Evolutionary conservation across 37 sponge, comb jelly and placozoan genomes (phyloP), one percentile per base, ranked within the genome.

Genomic region (Geodia barretti): DNA sequence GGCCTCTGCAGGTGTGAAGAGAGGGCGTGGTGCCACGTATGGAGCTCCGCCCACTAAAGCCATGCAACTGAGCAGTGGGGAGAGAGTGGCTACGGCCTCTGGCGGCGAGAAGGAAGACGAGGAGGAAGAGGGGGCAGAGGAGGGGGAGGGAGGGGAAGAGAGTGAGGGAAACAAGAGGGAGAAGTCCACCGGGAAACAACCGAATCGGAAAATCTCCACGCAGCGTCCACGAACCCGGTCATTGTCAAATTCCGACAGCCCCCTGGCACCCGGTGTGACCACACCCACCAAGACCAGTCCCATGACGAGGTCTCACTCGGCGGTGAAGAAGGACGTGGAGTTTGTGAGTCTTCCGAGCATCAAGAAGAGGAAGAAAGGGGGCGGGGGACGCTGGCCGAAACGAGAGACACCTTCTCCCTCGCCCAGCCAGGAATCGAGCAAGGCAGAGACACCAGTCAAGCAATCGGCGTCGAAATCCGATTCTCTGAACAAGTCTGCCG

Each of bases 281-380:
- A 20, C 21, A 3, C 20, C 31, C 39, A 70, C 36, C 7, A 32
- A 36, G 54, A 77, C 60, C 70, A 77, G 77, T 75, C 85, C 85
- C 63, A 29, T 85, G 60, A 85, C 85, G 21, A 60, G 85, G n/a
- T 85, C 85, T 24, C 76, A 40, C 61, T 78, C 85, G 29, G 85
- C 85, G 2, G 33, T 77, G 33, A 31, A 76, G 71, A 85, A 77
- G 63, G 39, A 59, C 24, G 74, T 62, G 25, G 85, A 77, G 72
- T 85, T 85, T 70, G 64, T 85, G 14, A 76, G 77, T 4, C 78
- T 85, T 4, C 85, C 85, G 35, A 39, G 59, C 24, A 26, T 40
- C 33, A 68, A 43, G 39, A 40, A 40, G 8, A 34, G 62, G 29
- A 42, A 66, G 5, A 42, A 28, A 14, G 31, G 65, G 4, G 7